Base-by-base conservation (phyloP, 2,888 invertebrate species). In the Erannis defoliaria region DNA sequence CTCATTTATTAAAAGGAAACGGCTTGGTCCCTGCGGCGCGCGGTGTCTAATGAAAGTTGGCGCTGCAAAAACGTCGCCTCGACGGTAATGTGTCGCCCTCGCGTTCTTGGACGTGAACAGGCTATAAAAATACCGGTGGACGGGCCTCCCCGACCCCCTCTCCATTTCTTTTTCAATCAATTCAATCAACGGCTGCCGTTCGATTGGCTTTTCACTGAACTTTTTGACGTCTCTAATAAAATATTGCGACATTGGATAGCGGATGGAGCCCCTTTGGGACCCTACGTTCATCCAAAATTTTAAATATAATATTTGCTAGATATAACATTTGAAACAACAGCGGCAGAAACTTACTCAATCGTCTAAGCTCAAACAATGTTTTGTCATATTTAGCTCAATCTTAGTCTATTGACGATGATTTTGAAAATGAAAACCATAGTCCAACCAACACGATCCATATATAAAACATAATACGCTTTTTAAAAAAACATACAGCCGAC, bases 1-100 rank as follows among this genome's bases (percentile, higher is more conserved):
- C 88, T 90, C 89, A 89, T 90, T 90, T 90, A 89, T 88, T 89
- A 89, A 86, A 89, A 88, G 86, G 86, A 87, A 88, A 86, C 86
- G 85, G 84, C 80, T 84, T 80, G 79, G 86, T 85, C 85, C 81
- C 78, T 80, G 83, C 82, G 83, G 87, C 83, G 82, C 80, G 82
- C 85, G 84, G 82, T 85, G 85, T 88, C 90, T 89, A 91, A 90
- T 90, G 90, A 88, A 90, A 89, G 88, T 88, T 88, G 88, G 85
- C 84, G 82, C 81, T 82, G 86, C 90, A 92, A 92, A 92, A 92
- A 92, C 89, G 85, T 84, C 82, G 86, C 82, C 82, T 80, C 86
- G 89, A 74, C 80, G 82, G 81, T 92, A 90, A 92, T 92, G 92
- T 91, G 91, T 92, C 89, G 90, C 88, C 86, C 79, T 84, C 86